phyloP scores from a whole-genome alignment of 2,888 invertebrate genomes.

The Stictocephala bisonia region DNA sequence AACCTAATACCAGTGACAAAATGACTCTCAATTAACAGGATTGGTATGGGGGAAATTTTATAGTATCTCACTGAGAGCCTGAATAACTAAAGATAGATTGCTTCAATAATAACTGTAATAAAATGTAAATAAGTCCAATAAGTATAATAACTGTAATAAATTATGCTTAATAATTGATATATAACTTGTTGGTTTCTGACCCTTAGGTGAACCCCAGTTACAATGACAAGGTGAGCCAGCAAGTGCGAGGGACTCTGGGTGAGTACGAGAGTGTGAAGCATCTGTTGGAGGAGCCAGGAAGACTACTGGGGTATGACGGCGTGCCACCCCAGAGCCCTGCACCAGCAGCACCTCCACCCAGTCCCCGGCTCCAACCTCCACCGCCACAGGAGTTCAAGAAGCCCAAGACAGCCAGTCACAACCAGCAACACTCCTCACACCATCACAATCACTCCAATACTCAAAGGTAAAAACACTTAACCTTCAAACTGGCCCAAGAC shows the following conservation, averaged over 20 bases:
- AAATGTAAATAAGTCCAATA: too few species aligned
- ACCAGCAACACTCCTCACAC: slow-evolving; percentile 38
- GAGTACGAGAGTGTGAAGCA: slow-evolving; percentile 76
- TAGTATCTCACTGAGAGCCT: too few species aligned
- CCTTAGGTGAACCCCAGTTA: slow-evolving; percentile 73
- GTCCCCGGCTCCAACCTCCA: slow-evolving; percentile 58
- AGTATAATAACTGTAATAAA: too few species aligned
- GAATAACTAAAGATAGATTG: too few species aligned
- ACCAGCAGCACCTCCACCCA: slow-evolving; percentile 64
- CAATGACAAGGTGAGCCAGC: slow-evolving; percentile 73
- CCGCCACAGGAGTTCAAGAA: slow-evolving; percentile 71
- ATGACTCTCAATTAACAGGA: too few species aligned
- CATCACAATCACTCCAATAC: slow-evolving; percentile 29
- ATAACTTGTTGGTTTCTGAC: too few species aligned
- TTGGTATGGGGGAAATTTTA: too few species aligned
- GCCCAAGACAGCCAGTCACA: slow-evolving; percentile 66
- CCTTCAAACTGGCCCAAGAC: too few species aligned
- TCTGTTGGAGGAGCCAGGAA: slow-evolving; percentile 58
- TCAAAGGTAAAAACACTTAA: too few species aligned
- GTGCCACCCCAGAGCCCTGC: slow-evolving; percentile 73
- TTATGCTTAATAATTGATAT: too few species aligned
- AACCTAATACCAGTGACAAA: too few species aligned
- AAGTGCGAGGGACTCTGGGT: slow-evolving; percentile 78
- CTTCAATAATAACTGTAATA: too few species aligned
- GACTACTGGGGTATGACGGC: slow-evolving; percentile 73